Conservation (phyloP, 64 coral and sea anemone genomes). For the Astreopora myriophthalma region DNA sequence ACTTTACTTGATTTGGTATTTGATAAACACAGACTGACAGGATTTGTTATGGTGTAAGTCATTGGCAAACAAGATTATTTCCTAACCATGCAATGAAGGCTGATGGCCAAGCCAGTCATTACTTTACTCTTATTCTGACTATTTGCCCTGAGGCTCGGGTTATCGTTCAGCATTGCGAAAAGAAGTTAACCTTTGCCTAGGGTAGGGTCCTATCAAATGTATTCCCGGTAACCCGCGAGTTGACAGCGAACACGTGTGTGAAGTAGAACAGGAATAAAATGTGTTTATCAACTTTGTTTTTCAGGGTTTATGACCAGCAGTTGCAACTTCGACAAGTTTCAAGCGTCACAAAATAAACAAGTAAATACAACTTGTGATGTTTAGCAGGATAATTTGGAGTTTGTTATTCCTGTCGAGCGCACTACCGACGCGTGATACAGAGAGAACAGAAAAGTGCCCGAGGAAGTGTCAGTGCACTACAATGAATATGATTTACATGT, state of each 20-base stretch:
- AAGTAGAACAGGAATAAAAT: neutral
- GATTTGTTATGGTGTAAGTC: neutral
- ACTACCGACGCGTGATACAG: neutral
- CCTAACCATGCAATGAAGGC: too few species aligned
- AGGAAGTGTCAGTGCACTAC: conserved; percentile 24
- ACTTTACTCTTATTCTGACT: too few species aligned
- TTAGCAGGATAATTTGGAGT: neutral
- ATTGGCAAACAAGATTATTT: neutral
- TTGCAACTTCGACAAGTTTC: neutral
- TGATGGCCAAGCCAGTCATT: too few species aligned
- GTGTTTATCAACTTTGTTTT: conserved; percentile 16
- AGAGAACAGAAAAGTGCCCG: neutral
- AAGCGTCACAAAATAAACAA: neutral
- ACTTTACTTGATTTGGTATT: neutral
- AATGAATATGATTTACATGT: conserved; percentile 6
- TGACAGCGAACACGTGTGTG: neutral
- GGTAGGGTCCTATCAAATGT: neutral
- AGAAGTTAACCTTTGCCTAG: neutral
- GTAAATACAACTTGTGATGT: neutral
- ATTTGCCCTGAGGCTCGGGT: neutral
- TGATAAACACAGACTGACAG: neutral
- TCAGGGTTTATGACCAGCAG: neutral
- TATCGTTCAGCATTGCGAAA: neutral
- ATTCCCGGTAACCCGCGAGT: neutral
- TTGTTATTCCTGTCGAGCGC: neutral